Conservation (phyloP, 1,140 invertebrate genomes). For the Drosophila oshimai region DNA sequence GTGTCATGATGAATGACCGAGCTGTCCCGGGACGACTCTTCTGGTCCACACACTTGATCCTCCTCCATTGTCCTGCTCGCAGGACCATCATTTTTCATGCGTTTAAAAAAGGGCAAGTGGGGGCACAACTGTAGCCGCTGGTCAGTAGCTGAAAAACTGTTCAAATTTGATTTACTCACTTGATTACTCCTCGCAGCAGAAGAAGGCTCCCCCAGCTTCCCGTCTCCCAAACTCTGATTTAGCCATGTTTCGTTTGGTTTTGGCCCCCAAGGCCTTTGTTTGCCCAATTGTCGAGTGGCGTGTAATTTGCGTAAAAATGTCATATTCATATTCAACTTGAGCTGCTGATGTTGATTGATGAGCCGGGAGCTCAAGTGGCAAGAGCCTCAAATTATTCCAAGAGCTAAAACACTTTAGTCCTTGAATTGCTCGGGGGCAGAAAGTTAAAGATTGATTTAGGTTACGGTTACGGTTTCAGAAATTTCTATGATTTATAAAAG, state of each 20-base stretch:
- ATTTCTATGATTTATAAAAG: no score
- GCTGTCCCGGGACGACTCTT: conserved; percentile 10
- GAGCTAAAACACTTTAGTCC: conserved; percentile 5
- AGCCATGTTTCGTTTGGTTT: conserved; percentile 14
- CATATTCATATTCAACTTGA: conserved; percentile 73
- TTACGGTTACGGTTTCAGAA: neutral
- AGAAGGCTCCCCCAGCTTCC: neutral
- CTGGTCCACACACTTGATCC: conserved; percentile 14
- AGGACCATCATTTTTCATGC: conserved; percentile 72
- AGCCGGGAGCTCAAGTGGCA: conserved; percentile 36
- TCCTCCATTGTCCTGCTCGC: conserved; percentile 16
- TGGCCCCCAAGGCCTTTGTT: conserved; percentile 26
- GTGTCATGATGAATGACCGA: conserved; percentile 78
- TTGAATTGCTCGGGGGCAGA: neutral
- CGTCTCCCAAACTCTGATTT: conserved; percentile 23
- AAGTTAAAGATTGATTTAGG: neutral
- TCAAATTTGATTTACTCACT: conserved; percentile 81
- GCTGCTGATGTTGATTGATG: conserved; percentile 68
- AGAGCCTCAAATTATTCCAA: conserved; percentile 22
- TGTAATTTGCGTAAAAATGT: conserved; percentile 81
- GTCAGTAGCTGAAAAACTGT: conserved; percentile 64
- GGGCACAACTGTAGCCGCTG: conserved; percentile 21
- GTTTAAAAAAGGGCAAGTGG: conserved; percentile 59
- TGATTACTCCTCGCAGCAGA: conserved; percentile 52
- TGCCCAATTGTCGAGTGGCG: conserved; percentile 64